Evolutionary conservation across 1,140 invertebrate genomes (phyloP), one percentile per base, ranked within the genome.

Genomic region (Drosophila oshimai): DNA sequence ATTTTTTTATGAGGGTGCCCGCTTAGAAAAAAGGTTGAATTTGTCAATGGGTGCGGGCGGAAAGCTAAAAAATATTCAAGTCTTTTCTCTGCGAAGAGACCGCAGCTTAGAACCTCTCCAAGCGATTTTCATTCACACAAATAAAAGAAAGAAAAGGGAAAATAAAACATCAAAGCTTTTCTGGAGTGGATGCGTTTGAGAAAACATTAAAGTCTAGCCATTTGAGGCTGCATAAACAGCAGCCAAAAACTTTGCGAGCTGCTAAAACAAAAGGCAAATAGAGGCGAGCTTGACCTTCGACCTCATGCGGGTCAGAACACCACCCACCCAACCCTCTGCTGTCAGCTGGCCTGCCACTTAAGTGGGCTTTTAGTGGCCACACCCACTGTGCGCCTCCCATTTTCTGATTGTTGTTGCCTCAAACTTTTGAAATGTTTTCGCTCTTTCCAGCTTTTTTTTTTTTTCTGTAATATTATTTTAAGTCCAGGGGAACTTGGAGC

Each of bases 201-300:
- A 17, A 86, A 84, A 70, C 65, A 72, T 79, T 74, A 79, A 79
- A 79, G 73, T 79, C 77, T 55, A 74, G 57, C 71, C 60, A 84
- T 76, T 77, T 53, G 36, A 34, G 26, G 37, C 44, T 46, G 53
- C 62, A 75, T 76, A 69, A 45, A 62, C 44, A 49, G 72, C 44
- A 49, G 71, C 29, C 10, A 42, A 46, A 46, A 37, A 44, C 31
- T 70, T 69, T 42, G 42, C n/a, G 26, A 55, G 50, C 42, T 46
- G 31, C 47, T 58, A 33, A 60, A 42, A 68, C 33, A 73, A 57
- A 61, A 31, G 41, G 44, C 45, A 51, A 65, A 18, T 18, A 65
- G 36, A n/a, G 26, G 26, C 37, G 42, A 60, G 54, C 69, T 71
- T 72, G 69, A 72, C 69, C 69, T 72, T 71, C 55, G 42, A 41